Evolutionary conservation across 2,113 vertebrate genomes (phyloP).

Genomic region (Plestiodon gilberti): DNA sequence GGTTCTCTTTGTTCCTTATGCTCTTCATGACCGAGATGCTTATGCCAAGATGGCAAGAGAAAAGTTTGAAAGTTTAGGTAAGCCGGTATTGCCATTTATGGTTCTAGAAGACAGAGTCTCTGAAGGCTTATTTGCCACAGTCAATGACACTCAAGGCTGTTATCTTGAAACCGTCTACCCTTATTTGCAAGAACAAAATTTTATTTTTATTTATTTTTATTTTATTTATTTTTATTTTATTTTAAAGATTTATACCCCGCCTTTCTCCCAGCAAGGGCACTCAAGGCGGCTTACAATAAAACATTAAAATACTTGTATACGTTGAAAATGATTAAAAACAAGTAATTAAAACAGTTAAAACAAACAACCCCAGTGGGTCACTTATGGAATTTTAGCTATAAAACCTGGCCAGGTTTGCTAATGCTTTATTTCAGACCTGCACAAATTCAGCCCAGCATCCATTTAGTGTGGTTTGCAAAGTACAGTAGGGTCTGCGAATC

Average conservation of each 20-base stretch:
- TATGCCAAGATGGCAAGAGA: slow-evolving; percentile 80
- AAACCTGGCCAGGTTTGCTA: background rate
- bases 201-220: too few relatives aligned
- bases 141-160: background rate
- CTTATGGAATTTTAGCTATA: background rate
- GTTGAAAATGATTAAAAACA: too few relatives aligned
- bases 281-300: too few relatives aligned
- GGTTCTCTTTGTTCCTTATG: slow-evolving; percentile 85
- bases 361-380: too few relatives aligned
- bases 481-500: too few relatives aligned
- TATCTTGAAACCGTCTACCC: background rate
- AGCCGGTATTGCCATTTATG: background rate
- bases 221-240: too few relatives aligned
- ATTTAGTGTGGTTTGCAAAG: too few relatives aligned
- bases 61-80: slow-evolving; percentile 82
- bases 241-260: too few relatives aligned
- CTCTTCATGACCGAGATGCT: slow-evolving; percentile 80
- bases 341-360: too few relatives aligned
- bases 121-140: background rate
- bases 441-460: background rate
- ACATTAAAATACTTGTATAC: too few relatives aligned
- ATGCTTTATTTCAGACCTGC: background rate
- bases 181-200: background rate
- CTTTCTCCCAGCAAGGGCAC: too few relatives aligned
- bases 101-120: background rate